Evolutionary conservation across 2,888 invertebrate species (phyloP).

Genomic region (Archips crataeganus): DNA sequence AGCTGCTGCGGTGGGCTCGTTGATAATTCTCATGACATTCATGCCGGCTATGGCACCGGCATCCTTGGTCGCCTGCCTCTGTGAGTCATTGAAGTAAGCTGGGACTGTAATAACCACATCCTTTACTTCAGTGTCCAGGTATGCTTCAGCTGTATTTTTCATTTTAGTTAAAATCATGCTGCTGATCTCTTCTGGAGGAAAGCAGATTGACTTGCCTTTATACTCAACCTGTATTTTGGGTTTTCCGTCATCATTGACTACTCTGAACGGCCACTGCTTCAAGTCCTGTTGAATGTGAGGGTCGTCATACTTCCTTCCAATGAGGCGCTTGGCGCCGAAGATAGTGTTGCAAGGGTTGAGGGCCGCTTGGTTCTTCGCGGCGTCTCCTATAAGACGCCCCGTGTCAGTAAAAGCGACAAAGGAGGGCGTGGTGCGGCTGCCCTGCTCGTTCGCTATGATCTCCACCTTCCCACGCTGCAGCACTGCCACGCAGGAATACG

Average conservation of each 20-base stretch:
- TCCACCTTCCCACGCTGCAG: slow-evolving; percentile 90
- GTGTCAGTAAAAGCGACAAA: slow-evolving; percentile 90
- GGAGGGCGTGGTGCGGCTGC: slow-evolving; percentile 90
- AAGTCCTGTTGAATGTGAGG: slow-evolving; percentile 91
- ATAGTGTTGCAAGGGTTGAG: slow-evolving; percentile 91
- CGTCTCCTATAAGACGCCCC: slow-evolving; percentile 88
- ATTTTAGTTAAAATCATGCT: slow-evolving; percentile 87
- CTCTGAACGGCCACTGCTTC: slow-evolving; percentile 94
- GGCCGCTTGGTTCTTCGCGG: slow-evolving; percentile 89
- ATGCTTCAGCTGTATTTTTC: slow-evolving; percentile 89
- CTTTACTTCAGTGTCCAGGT: slow-evolving; percentile 87
- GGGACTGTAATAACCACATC: slow-evolving; percentile 93
- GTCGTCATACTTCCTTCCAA: slow-evolving; percentile 92
- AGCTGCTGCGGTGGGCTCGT: slow-evolving; percentile 92
- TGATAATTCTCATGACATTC: slow-evolving; percentile 93
- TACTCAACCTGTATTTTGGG: slow-evolving; percentile 88
- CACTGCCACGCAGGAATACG: slow-evolving; percentile 82
- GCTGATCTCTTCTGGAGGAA: slow-evolving; percentile 90
- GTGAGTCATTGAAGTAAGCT: slow-evolving; percentile 91
- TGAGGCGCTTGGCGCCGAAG: slow-evolving; percentile 93
- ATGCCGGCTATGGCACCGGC: slow-evolving; percentile 91
- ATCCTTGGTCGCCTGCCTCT: slow-evolving; percentile 93
- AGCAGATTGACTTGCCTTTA: slow-evolving; percentile 87
- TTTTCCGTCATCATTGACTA: slow-evolving; percentile 87
- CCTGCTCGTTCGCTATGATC: slow-evolving; percentile 88